A percentile compares a stretch with the other conserved stretches of the same genome.
Conservation (phyloP, 2,797 vertebrate genomes). For the Meda fulgida region DNA sequence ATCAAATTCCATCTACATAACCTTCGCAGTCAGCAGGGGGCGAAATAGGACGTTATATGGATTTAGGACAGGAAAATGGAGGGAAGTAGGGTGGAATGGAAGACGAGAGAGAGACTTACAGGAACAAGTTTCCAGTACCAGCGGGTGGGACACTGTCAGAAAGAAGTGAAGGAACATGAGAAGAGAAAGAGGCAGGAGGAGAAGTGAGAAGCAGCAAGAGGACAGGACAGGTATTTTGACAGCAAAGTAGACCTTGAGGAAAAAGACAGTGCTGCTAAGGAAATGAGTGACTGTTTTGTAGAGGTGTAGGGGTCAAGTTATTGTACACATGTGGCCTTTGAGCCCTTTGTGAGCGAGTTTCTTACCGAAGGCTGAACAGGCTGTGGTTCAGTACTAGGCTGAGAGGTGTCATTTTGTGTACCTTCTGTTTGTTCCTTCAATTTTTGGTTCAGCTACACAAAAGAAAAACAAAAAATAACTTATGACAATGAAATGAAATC, state of each 20-base stretch:
- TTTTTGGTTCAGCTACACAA: conserved; percentile 82
- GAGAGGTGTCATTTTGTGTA: conserved; percentile 73
- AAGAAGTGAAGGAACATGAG: conserved; percentile 61
- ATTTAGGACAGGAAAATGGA: conserved; percentile 66
- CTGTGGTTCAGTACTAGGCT: conserved; percentile 72
- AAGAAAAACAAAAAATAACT: not conserved
- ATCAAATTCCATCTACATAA: not conserved
- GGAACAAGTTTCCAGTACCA: conserved; percentile 89
- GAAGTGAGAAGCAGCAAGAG: conserved; percentile 76
- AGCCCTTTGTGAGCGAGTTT: conserved; percentile 8
- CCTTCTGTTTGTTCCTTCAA: conserved; percentile 80
- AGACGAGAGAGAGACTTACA: conserved; percentile 81
- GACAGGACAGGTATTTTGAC: conserved; percentile 79
- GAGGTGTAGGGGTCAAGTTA: conserved; percentile 27
- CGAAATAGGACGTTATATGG: conserved; percentile 13
- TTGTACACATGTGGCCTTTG: not conserved
- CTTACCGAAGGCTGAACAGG: conserved; percentile 83
- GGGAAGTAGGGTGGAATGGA: conserved; percentile 66
- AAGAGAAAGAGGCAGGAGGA: conserved; percentile 61
- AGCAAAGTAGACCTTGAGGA: conserved; percentile 70
- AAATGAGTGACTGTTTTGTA: conserved; percentile 14
- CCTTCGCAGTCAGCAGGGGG: conserved; percentile 42
- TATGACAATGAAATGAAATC: not conserved
- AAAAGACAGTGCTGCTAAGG: conserved; percentile 52
- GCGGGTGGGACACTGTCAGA: conserved; percentile 82